Evolutionary conservation across 2,113 vertebrate species (phyloP), one percentile per base, ranked within the genome.

Genomic region (Aspidoscelis tigris): DNA sequence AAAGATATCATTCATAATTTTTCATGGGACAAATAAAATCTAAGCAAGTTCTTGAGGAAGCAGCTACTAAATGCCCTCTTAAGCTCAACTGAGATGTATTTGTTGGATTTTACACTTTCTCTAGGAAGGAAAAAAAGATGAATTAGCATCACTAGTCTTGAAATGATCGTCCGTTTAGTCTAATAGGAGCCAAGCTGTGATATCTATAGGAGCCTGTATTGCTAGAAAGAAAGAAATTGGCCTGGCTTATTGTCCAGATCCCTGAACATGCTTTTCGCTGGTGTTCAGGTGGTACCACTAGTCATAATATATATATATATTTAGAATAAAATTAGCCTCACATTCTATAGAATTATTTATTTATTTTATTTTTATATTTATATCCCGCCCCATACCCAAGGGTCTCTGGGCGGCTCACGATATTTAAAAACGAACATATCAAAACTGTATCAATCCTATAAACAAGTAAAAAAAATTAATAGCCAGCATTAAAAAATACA

Each of bases 171-270:
- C 24, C 21, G 10, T 33, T 80, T 7, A 14, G 24, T 79, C 86
- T 84, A 76, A 33, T 76, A 74, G 70, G 83, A 90, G 39, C 44
- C 9, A 47, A 58, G 47, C 0, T 1, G 43, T 74, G 79, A 82
- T 47, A 39, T 20, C 8, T 85, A 0, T 18, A 78, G 70, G 66
- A 85, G 3, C 5, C 4, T 80, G 68, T 11, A 2, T 50, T 6
- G 6, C 77, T 43, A 50, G 65, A 73, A 41, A 50, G 78, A 80
- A 20, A 80, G 73, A 44, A 83, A 74, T 44, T 12, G 33, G 44
- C 86, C 68, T 81, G 21, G 1, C 39, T 39, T 71, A 11, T 18
- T 75, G 53, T 76, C 10, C 8, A 72, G 21, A 86, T 18, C 2
- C 39, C 1, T 21, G 3, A 18, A 5, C 53, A 18, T 74, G 11